Base-by-base conservation (phyloP, 2,888 invertebrate species). In the Troides aeacus region DNA sequence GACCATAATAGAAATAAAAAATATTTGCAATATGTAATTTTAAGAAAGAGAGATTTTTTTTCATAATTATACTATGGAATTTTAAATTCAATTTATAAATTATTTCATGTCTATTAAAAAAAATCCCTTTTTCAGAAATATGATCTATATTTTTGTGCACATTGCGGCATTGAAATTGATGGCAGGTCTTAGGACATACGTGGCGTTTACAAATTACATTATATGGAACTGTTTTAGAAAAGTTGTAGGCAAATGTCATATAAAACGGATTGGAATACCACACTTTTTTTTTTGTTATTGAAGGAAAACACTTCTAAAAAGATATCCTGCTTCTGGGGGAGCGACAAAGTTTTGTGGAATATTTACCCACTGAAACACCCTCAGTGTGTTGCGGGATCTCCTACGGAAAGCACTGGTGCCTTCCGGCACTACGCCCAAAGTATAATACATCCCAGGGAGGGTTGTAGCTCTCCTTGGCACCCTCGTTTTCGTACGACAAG, bases 181-280 rank as follows among this genome's bases (percentile, higher is more conserved):
- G 21, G 24, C 23, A 64, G 21, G 18, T 46, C 46, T 65, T n/a
- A 50, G 59, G 24, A 59, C 50, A 59, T 30, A 58, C 42, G 18
- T 23, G 42, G 30, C n/a, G 46, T 30, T 50, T 59, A 59, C 46
- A 60, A 66, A 60, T 66, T 46, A 66, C 65, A 60, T 60, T 60
- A 60, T 30, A 7, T 46, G 18, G 8, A 42, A 30, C 42, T 59
- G 59, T 65, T 58, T 66, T 59, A 59, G 65, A 66, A 46, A 50
- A 8, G 42, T n/a, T 65, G 12, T 10, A 60, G 30, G 50, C 30
- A 59, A 60, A 66, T 59, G 46, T 15, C n/a, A 60, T 50, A 30
- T 30, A 8, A 58, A 46, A 59, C 58, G 18, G 46, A 24, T 65
- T 24, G 18, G n/a, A 58, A 58, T 24, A 65, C 59, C 46, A 24